Conservation (phyloP, 35 echinoderm and acorn worm species). For the Amphiura filiformis region DNA sequence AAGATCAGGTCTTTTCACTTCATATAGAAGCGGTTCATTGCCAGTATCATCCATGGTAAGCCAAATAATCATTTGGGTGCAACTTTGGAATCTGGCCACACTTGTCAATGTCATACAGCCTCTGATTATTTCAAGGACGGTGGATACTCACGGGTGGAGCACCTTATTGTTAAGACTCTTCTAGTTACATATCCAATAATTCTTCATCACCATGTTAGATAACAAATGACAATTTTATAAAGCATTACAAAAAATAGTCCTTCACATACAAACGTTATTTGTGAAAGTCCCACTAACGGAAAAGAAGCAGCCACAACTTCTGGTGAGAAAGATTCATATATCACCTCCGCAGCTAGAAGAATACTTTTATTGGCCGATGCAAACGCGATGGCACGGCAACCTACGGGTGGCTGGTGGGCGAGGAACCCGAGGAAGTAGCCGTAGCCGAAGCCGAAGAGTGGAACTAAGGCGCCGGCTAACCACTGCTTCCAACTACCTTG, state of each 20-base stretch:
- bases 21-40: too few species aligned
- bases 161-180: too few species aligned
- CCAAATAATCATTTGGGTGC: too few species aligned
- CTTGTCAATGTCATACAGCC: too few species aligned
- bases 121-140: too few species aligned
- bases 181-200: too few species aligned
- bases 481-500: neutral
- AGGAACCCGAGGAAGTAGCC: neutral
- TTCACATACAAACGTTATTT: neutral
- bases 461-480: neutral
- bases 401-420: neutral
- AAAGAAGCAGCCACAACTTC: neutral
- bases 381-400: neutral
- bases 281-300: neutral
- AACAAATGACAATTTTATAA: neutral
- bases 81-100: too few species aligned
- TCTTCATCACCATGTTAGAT: slow-evolving; percentile 1
- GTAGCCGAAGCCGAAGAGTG: neutral
- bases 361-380: slow-evolving; percentile 1
- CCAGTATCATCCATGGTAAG: too few species aligned
- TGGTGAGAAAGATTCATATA: neutral
- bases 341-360: neutral
- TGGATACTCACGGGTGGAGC: too few species aligned
- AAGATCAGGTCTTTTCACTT: too few species aligned
- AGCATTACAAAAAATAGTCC: neutral